A percentile compares a stretch with the other conserved stretches of the same genome.
These are phyloP conservation scores for Tachysurus fulvidraco DNA, from an alignment of 2,113 vertebrate species.

Conservation along the genomic window DNA sequence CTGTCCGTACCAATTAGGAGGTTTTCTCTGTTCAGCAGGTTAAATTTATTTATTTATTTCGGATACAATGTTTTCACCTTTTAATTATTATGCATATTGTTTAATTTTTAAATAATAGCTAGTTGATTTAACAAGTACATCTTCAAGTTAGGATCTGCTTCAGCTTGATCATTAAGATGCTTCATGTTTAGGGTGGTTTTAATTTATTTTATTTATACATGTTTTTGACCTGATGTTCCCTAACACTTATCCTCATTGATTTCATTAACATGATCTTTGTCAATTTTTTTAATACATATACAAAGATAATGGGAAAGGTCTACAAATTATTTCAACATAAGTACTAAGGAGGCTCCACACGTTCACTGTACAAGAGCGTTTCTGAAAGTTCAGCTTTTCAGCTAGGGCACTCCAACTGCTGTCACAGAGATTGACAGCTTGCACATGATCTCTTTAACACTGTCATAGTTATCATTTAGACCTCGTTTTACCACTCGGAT, in stretches of 20 bases:
- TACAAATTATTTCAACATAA: neutral
- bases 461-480: neutral
- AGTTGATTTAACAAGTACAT: neutral
- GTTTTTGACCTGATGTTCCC: neutral
- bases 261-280: neutral
- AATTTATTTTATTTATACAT: neutral
- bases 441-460: neutral
- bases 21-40: neutral
- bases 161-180: neutral
- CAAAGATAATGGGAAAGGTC: neutral
- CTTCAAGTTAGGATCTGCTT: neutral
- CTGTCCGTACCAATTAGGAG: conserved; percentile 3
- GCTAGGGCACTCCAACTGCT: neutral
- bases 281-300: neutral
- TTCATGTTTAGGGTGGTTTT: neutral
- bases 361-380: neutral
- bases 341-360: neutral
- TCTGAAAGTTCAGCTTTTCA: neutral
- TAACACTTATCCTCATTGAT: neutral
- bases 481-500: neutral
- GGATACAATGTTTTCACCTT: neutral
- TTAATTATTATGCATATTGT: neutral
- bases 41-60: neutral
- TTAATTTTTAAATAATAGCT: neutral
- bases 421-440: neutral